Evolutionary conservation across 2,113 vertebrate species (phyloP).

Genomic region (Proterorhinus semilunaris): DNA sequence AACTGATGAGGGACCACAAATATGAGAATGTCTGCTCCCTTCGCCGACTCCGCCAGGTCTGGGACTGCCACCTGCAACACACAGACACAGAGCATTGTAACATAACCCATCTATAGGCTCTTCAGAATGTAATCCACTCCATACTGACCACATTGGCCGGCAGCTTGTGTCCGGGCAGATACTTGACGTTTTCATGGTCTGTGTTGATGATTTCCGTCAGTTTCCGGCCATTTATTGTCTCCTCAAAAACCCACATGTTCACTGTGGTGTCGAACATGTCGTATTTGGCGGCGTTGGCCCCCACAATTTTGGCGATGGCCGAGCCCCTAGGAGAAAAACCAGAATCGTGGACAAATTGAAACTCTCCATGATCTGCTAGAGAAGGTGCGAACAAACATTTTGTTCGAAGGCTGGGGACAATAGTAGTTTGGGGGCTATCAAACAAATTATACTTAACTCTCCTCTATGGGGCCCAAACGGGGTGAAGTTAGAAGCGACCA

Average conservation of each 20-base stretch:
- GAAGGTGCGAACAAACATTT: too few species aligned
- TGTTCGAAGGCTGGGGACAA: too few species aligned
- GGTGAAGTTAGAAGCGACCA: too few species aligned
- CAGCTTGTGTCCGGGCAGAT: slow-evolving; percentile 92
- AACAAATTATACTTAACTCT: too few species aligned
- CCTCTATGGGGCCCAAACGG: too few species aligned
- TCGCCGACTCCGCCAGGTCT: slow-evolving; percentile 85
- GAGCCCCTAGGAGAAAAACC: slow-evolving; percentile 82
- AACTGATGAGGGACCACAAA: slow-evolving; percentile 98
- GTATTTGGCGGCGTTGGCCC: slow-evolving; percentile 82
- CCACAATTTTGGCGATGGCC: slow-evolving; percentile 94
- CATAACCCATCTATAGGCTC: neutral
- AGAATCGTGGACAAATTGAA: neutral
- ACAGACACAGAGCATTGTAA: neutral
- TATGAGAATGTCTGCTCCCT: slow-evolving; percentile 86
- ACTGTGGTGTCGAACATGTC: slow-evolving; percentile 83
- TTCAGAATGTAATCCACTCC: too few species aligned
- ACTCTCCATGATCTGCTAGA: neutral
- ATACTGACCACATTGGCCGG: slow-evolving; percentile 88
- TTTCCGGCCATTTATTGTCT: slow-evolving; percentile 82
- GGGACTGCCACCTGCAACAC: slow-evolving; percentile 85
- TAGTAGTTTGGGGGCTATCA: too few species aligned
- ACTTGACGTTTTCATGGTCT: slow-evolving; percentile 93
- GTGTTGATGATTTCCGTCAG: slow-evolving; percentile 96
- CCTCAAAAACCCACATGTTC: slow-evolving; percentile 97